These are phyloP conservation scores for Nixonia krombeini DNA, from an alignment of 1,140 invertebrate genomes.

Conservation along the genomic window DNA sequence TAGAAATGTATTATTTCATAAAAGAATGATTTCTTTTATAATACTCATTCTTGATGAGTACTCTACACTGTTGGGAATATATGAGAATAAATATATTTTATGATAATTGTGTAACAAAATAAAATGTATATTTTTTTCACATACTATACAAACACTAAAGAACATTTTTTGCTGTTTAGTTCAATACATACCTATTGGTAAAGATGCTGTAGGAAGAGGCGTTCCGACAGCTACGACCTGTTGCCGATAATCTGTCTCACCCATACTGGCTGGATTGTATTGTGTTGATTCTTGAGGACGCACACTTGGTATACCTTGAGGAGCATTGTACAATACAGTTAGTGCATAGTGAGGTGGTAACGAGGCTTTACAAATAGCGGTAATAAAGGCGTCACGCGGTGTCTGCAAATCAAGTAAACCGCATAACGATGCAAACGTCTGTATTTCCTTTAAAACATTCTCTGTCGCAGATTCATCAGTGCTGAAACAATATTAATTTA, in stretches of 20 bases:
- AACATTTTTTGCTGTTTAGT: too few relatives aligned
- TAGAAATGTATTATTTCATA: neutral
- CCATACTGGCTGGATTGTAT: slow-evolving; percentile 73
- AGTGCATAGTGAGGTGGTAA: slow-evolving; percentile 95
- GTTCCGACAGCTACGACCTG: slow-evolving; percentile 96
- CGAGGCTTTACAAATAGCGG: slow-evolving; percentile 93
- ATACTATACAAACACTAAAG: too few relatives aligned
- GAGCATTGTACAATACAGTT: slow-evolving; percentile 82
- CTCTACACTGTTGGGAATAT: neutral
- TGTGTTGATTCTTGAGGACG: slow-evolving; percentile 60
- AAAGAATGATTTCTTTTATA: neutral
- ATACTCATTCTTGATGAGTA: neutral
- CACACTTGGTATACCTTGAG: slow-evolving; percentile 69
- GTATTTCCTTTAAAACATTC: slow-evolving; percentile 91
- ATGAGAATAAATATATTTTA: neutral
- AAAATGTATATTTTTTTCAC: too few relatives aligned
- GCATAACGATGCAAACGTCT: slow-evolving; percentile 87
- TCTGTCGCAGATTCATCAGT: slow-evolving; percentile 93
- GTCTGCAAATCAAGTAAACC: slow-evolving; percentile 81
- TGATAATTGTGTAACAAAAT: too few relatives aligned
- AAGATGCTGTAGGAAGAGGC: slow-evolving; percentile 86
- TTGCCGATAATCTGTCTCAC: slow-evolving; percentile 80
- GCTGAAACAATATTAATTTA: slow-evolving; percentile 66
- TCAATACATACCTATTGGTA: slow-evolving; percentile 76
- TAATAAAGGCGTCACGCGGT: slow-evolving; percentile 93